Evolutionary conservation across 2,797 vertebrate species (phyloP).

Genomic region (Fringilla coelebs): DNA sequence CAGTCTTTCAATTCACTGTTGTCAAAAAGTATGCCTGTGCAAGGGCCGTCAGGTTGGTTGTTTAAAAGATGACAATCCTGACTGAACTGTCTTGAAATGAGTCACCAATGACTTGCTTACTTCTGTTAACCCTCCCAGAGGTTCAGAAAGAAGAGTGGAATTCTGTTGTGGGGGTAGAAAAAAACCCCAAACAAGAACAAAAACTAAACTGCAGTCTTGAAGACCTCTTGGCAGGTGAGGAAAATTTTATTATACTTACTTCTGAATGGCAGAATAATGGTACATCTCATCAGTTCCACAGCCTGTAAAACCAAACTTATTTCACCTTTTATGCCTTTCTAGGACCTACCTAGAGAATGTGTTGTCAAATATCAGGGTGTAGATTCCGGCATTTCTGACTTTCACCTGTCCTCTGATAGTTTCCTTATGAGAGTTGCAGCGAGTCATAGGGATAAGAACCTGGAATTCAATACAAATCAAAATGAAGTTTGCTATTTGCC

Average conservation of each 20-base stretch:
- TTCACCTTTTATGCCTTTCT: not conserved
- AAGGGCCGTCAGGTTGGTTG: not conserved
- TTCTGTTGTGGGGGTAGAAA: not conserved
- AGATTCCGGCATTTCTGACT: constrained; percentile 84
- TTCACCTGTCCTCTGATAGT: constrained; percentile 91
- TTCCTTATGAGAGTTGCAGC: constrained; percentile 92
- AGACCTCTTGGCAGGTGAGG: not conserved
- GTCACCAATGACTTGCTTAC: not conserved
- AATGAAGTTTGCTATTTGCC: not conserved
- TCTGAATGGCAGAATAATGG: not conserved
- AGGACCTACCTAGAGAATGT: constrained; percentile 89
- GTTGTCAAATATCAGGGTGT: constrained; percentile 94
- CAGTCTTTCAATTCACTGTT: not conserved
- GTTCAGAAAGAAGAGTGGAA: not conserved
- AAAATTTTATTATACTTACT: not conserved
- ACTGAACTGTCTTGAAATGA: not conserved
- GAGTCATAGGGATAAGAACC: constrained; percentile 94
- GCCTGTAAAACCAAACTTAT: not conserved
- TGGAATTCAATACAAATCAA: constrained; percentile 58
- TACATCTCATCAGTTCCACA: not conserved
- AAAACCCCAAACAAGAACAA: not conserved
- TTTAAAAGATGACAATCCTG: not conserved
- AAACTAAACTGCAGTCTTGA: not conserved
- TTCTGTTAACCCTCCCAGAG: not conserved
- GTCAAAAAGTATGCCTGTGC: not conserved